Conservation (phyloP, 2,797 vertebrate genomes). For the Hypotaenidia philippensis region DNA sequence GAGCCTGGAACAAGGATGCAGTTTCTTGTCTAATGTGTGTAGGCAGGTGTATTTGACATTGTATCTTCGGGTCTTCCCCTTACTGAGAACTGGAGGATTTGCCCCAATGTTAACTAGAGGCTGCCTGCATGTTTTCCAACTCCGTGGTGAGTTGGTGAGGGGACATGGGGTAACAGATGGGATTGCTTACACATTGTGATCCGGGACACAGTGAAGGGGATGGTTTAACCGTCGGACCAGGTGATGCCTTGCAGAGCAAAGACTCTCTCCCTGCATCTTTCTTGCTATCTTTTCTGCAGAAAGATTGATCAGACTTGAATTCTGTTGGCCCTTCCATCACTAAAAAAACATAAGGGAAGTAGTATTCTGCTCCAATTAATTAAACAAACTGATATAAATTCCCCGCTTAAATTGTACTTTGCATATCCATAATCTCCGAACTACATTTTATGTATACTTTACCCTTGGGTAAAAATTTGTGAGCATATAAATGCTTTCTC, state of each 20-base stretch:
- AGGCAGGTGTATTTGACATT: background rate
- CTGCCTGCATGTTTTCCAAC: background rate
- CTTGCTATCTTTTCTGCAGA: background rate
- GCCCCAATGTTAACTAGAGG: background rate
- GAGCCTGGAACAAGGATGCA: background rate
- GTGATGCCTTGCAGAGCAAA: background rate
- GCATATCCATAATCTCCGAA: constrained; percentile 84
- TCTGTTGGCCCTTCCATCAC: constrained; percentile 40
- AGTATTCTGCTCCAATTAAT: constrained; percentile 79
- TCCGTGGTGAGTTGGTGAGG: fast-evolving
- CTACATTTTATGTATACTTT: constrained; percentile 83
- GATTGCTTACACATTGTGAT: background rate
- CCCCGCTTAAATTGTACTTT: constrained; percentile 72
- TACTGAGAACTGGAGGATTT: background rate
- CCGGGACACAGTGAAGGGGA: background rate
- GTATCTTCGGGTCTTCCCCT: background rate
- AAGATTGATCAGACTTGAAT: background rate
- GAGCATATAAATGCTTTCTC: constrained; percentile 83
- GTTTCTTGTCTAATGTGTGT: background rate
- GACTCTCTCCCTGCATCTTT: background rate
- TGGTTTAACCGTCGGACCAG: background rate
- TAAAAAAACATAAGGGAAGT: constrained; percentile 14
- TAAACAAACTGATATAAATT: constrained; percentile 83
- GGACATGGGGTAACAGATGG: background rate
- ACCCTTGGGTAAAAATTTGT: constrained; percentile 85